A percentile compares a stretch with the other conserved stretches of the same genome.
These are phyloP conservation scores for Ditylenchus dipsaci DNA, from an alignment of 1,140 invertebrate genomes.

Conservation along the genomic window DNA sequence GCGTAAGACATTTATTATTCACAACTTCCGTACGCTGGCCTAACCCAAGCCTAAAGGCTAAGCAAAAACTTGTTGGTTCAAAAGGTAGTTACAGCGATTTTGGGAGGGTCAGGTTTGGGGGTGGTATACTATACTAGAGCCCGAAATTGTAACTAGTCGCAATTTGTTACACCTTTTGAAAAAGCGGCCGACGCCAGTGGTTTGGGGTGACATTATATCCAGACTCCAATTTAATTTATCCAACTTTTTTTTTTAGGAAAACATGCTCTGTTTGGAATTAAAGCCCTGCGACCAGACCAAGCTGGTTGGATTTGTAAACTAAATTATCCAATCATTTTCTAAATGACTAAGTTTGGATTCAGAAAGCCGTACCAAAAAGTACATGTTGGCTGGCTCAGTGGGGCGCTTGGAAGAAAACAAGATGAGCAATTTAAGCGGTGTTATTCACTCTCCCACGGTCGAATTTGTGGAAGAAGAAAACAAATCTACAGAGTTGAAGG, in stretches of 20 bases:
- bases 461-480: neutral
- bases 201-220: too few species aligned
- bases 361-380: constrained; percentile 25
- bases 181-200: too few species aligned
- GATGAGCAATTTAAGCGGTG: neutral
- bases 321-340: neutral
- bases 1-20: too few species aligned
- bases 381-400: constrained; percentile 23
- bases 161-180: too few species aligned
- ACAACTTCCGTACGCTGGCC: too few species aligned
- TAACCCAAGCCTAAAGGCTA: too few species aligned
- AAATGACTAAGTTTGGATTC: constrained; percentile 12
- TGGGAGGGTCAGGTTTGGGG: too few species aligned
- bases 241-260: neutral
- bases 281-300: constrained; percentile 16
- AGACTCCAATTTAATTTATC: too few species aligned
- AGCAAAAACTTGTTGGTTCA: too few species aligned
- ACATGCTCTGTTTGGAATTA: constrained; percentile 25
- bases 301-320: neutral
- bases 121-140: too few species aligned
- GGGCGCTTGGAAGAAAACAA: constrained; percentile 20
- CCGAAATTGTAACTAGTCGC: too few species aligned
- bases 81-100: too few species aligned
- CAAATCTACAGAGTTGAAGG: neutral
- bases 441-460: neutral